A percentile compares a stretch with the other conserved stretches of the same genome.
Evolutionary conservation across 2,888 invertebrate genomes (phyloP).

Genomic region (Pristionchus mayeri): DNA sequence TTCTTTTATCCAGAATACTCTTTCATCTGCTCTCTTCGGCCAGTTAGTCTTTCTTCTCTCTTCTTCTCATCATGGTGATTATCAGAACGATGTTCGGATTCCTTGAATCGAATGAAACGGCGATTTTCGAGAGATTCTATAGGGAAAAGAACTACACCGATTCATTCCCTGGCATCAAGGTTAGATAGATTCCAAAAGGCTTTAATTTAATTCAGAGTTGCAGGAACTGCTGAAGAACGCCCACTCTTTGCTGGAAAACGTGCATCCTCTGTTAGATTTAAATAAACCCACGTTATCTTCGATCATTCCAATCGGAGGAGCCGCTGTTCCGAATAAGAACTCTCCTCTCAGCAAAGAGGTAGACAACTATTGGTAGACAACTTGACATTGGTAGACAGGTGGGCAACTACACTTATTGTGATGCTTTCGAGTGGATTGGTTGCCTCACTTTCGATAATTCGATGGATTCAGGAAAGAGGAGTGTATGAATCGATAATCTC

Average conservation of each 20-base stretch:
- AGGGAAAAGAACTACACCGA: too few species aligned
- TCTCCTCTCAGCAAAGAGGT: not conserved
- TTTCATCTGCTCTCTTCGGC: not conserved
- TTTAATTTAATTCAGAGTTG: too few species aligned
- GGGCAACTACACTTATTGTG: too few species aligned
- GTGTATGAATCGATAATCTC: too few species aligned
- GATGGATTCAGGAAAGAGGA: too few species aligned
- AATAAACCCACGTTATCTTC: not conserved
- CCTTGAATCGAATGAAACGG: not conserved
- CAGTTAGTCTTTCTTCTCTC: not conserved
- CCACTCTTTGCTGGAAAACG: not conserved
- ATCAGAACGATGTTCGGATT: not conserved
- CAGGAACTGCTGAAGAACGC: not conserved
- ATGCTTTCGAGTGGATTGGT: too few species aligned
- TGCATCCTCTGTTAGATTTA: constrained; percentile 3
- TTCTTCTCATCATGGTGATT: not conserved
- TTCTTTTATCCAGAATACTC: not conserved
- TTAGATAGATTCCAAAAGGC: too few species aligned
- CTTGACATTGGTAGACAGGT: too few species aligned
- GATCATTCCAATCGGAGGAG: constrained; percentile 9
- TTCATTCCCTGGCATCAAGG: not conserved
- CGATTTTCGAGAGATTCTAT: not conserved
- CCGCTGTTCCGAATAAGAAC: not conserved
- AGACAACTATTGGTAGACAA: too few species aligned
- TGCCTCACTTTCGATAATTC: too few species aligned